A percentile compares a stretch with the other conserved stretches of the same genome.
phyloP scores from a whole-genome alignment of 1,140 invertebrate species.

The Pomphorhynchus laevis region DNA sequence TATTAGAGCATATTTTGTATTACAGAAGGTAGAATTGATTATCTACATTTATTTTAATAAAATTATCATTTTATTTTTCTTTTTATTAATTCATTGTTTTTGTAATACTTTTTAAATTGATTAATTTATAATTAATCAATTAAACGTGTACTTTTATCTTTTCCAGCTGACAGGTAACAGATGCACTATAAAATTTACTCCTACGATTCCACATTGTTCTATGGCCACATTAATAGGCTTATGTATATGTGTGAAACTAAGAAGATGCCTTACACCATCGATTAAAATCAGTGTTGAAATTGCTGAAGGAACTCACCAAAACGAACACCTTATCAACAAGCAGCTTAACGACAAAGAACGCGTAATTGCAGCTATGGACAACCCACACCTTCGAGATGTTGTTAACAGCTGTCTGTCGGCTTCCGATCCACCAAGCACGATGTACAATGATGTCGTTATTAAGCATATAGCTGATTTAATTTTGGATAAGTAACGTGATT shows the following conservation, averaged over 20 bases:
- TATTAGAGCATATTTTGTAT: no score
- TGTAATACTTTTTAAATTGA: constrained; percentile 3
- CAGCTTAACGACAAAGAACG: constrained; percentile 87
- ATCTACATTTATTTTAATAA: no score
- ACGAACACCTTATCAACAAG: constrained; percentile 67
- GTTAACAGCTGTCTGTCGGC: constrained; percentile 77
- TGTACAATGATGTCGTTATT: no score
- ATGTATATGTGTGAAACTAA: constrained; percentile 33
- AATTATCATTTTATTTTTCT: no score
- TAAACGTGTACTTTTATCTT: constrained; percentile 19
- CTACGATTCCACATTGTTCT: constrained; percentile 90
- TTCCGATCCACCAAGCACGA: no score
- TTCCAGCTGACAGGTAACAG: constrained; percentile 30
- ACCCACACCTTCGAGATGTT: constrained; percentile 48
- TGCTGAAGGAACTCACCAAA: constrained; percentile 53
- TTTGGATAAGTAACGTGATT: no score
- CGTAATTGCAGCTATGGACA: constrained; percentile 75
- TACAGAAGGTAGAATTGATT: no score
- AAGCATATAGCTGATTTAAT: no score
- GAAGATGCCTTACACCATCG: constrained; percentile 39
- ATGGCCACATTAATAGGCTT: constrained; percentile 83
- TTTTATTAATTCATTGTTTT: constrained; percentile 4
- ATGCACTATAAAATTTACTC: constrained; percentile 36
- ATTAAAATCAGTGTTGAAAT: constrained; percentile 41
- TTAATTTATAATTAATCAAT: no score